Evolutionary conservation across 1,140 invertebrate species (phyloP), one percentile per base, ranked within the genome.

Genomic region (Melanaphis sacchari): DNA sequence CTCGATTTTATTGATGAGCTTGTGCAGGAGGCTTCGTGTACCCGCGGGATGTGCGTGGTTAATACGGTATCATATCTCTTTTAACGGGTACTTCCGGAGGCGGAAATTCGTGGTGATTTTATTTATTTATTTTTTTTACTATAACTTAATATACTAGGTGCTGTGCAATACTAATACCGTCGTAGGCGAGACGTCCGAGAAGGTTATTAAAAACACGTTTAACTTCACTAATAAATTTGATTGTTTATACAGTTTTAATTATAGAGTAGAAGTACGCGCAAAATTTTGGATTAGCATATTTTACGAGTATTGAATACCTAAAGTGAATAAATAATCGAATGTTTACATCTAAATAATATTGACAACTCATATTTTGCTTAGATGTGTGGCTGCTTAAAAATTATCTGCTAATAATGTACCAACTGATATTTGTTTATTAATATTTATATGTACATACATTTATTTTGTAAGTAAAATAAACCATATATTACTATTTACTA

Each of bases 241-340:
- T 76, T 76, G 59, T 76, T 76, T 76, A n/a, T 76, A 76, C 59
- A n/a, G 59, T 76, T 76, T 76, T 76, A 76, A 76, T 76, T 76
- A 76, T 76, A 31, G n/a, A n/a, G 1, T 66, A n/a, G 31, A 21
- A 49, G 31, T 76, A n/a, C 59, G 31, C 6, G 59, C n/a, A 15
- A 66, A 66, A 76, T 76, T n/a, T 6, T 15, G 5, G 59, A 76
- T 76, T 76, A 76, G 11, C 59, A 76, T 76, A 76, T 66, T n/a
- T 66, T n/a, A n/a, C 59, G 31, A n/a, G 59, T 6, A n/a, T 66
- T 18, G 31, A 11, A 2, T n/a, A 31, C 59, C 24, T 11, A 31
- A 6, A 31, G 31, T 76, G 31, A 76, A 76, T 76, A 31, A n/a
- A 11, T 66, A 66, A 66, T 66, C 59, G 15, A 66, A 59, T 26